phyloP scores from a whole-genome alignment of 35 echinoderm and acorn worm species.

The Chiridota heheva region DNA sequence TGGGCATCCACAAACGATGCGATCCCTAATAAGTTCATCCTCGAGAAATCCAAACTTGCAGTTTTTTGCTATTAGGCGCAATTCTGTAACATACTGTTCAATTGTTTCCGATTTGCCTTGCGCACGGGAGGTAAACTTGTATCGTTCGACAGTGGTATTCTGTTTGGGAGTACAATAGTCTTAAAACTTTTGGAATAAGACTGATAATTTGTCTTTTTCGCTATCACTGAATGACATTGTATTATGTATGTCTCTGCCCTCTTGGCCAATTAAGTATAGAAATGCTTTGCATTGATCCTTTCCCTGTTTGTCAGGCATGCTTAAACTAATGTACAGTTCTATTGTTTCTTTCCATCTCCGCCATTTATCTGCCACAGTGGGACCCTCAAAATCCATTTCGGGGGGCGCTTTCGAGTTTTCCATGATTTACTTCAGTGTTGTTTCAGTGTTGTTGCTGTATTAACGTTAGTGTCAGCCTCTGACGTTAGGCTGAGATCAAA shows the following conservation, averaged over 20 bases:
- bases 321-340: conserved; percentile 5
- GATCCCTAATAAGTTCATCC: conserved; percentile 20
- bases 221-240: background rate
- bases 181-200: conserved; percentile 13
- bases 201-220: conserved; percentile 7
- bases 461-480: too few species aligned
- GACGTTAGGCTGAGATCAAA: too few species aligned
- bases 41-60: conserved; percentile 36
- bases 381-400: conserved; percentile 2
- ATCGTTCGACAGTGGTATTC: conserved; percentile 39
- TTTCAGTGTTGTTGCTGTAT: too few species aligned
- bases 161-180: conserved; percentile 22
- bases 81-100: conserved; percentile 24
- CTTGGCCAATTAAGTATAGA: conserved; percentile 22
- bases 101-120: conserved; percentile 35
- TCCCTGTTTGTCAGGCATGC: conserved; percentile 13
- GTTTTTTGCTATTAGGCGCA: conserved; percentile 26
- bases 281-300: conserved; percentile 21
- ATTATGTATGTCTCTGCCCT: conserved; percentile 21
- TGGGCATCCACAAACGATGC: background rate
- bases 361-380: background rate
- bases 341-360: background rate
- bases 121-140: conserved; percentile 49
- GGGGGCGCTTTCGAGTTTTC: background rate
- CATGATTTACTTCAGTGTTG: too few species aligned